Evolutionary conservation across 2,113 vertebrate species (phyloP), one percentile per base, ranked within the genome.

Genomic region (Melanocharis versteri): DNA sequence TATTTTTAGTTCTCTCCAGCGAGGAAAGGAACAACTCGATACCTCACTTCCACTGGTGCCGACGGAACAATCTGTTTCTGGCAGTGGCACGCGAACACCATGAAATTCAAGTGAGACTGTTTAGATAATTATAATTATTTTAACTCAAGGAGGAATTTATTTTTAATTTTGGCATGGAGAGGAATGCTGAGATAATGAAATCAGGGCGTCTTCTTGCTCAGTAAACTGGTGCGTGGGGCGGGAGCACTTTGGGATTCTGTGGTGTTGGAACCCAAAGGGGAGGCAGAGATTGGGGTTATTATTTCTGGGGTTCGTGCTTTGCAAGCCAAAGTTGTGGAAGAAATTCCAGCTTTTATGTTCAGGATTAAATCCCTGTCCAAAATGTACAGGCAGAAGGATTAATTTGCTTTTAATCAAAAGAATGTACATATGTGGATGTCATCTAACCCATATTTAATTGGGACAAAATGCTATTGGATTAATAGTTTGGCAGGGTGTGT

Each of bases 1-100:
- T 70, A 89, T 95, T 97, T 97, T 58, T 81, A 99, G 99, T 99
- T 99, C 98, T 99, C 99, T 97, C 99, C 99, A 53, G 98, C 98
- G 89, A 98, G 98, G 81, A 98, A 98, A 97, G 99, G 99, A 92
- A 99, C 98, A 90, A 98, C 97, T 14, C 98, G 99, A 95, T 99
- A 99, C 98, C 98, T 99, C 97, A 99, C 98, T 94, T 99, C 99
- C 92, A 99, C 99, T 47, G 99, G 99, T 97, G 99, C 99, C 93
- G 99, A 99, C 6, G 99, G 99, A 94, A 99, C 99, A 97, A 99
- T 99, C 97, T 99, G 99, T 96, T 99, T 99, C 97, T 99, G 99
- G 99, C 99, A 99, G 95, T 99, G 99, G 99, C 98, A 99, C 82
- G 98, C 98, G 3, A 97, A 98, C 95, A 99, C 97, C 94, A 98